Conservation (phyloP, 1,140 invertebrate genomes). For the Drosophila yakuba region DNA sequence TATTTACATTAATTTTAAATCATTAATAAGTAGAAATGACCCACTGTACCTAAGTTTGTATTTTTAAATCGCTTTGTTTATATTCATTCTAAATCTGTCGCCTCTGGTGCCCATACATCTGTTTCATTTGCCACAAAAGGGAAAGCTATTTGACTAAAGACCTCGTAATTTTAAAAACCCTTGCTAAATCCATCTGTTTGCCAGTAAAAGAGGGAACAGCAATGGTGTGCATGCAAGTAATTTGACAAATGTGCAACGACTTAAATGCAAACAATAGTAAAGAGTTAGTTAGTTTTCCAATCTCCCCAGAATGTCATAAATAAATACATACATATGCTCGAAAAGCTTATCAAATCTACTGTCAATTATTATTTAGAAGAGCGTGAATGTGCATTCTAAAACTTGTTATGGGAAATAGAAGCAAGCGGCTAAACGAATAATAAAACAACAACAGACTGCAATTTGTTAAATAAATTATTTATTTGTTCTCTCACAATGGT, state of each 20-base stretch:
- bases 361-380: conserved; percentile 2
- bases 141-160: background rate
- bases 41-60: conserved; percentile 12
- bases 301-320: conserved; percentile 4
- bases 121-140: conserved; percentile 29
- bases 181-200: background rate
- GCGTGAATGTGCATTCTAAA: background rate
- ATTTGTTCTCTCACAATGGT: conserved; percentile 69
- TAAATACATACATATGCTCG: conserved; percentile 47
- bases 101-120: conserved; percentile 23
- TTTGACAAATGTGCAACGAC: background rate
- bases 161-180: background rate
- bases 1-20: too few relatives aligned
- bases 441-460: conserved; percentile 71
- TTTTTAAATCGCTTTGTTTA: conserved; percentile 26
- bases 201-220: too few relatives aligned
- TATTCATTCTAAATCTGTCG: conserved; percentile 8
- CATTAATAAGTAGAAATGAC: background rate
- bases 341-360: background rate
- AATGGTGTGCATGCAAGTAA: too few relatives aligned
- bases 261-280: background rate
- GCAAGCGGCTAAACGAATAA: conserved; percentile 51
- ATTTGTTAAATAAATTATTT: conserved; percentile 66
- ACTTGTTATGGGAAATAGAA: background rate
- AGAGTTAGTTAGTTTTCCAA: background rate